Base-by-base conservation (phyloP, 1,140 invertebrate genomes). In the Oncopodura yosiiana region DNA sequence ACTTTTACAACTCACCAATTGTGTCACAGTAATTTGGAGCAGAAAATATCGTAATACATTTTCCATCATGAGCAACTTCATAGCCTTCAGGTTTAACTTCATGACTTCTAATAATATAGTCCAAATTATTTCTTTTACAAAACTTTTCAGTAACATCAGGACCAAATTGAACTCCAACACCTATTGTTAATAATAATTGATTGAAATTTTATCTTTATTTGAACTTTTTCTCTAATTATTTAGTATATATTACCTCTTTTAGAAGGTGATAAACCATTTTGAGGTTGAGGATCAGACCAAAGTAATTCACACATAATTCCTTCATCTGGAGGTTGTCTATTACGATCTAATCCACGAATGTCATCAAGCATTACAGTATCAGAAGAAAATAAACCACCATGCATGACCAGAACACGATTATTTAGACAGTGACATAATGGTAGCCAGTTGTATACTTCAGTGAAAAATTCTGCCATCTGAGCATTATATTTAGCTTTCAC, bases 1-100 rank as follows among this genome's bases (percentile, higher is more conserved):
- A 19, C 38, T 9, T 12, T 8, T 41, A 8, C 38, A 41, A 12
- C 24, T 49, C 74, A 94, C 90, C n/a, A n/a, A n/a, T n/a, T n/a
- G n/a, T n/a, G n/a, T n/a, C n/a, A n/a, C 94, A 99, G 78, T 98
- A 99, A 75, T 99, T 99, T 54, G 95, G 95, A 58, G 95, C 95
- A 19, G 93, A 97, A 74, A 95, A 95, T 3, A 95, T 89, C 3
- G 92, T 95, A 61, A 94, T 90, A 68, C 91, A 95, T 69, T 89
- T 87, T 24, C 88, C 92, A 69, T 93, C 80, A 69, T 99, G 95
- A 9, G 84, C 83, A 18, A 91, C 74, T 74, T 99, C 94, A 67
- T 95, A 99, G 3, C 96, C 96, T 38, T 90, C 82, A 65, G 86
- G 83, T 74, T 99, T 99, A 3, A 99, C 96, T 72, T 99, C 96